A percentile compares a stretch with the other conserved stretches of the same genome.
phyloP scores from a whole-genome alignment of 2,797 vertebrate genomes.

The Peromyscus eremicus region DNA sequence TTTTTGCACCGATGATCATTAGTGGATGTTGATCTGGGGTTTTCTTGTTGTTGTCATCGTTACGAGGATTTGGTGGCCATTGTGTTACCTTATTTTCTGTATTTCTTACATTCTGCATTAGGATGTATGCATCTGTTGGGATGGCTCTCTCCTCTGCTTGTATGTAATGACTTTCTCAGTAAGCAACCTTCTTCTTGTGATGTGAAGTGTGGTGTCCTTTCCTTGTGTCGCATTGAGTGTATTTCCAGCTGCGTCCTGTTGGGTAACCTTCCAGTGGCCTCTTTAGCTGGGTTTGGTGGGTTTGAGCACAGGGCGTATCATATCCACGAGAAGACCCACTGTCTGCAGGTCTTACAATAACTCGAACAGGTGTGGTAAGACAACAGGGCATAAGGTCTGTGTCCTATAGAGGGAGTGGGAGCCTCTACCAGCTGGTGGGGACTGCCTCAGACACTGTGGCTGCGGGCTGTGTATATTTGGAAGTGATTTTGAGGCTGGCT shows the following conservation, averaged over 20 bases:
- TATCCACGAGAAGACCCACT: not conserved
- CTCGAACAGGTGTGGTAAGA: no score
- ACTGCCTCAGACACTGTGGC: no score
- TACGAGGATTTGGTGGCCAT: not conserved
- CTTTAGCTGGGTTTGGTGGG: not conserved
- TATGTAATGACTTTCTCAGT: not conserved
- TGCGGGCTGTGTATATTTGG: not conserved
- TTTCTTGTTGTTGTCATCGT: not conserved
- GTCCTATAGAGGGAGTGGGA: no score
- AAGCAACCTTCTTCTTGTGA: not conserved
- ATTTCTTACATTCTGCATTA: not conserved
- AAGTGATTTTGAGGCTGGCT: not conserved
- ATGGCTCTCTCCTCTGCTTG: not conserved
- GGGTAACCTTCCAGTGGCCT: not conserved
- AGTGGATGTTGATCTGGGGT: not conserved
- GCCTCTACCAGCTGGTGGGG: not conserved
- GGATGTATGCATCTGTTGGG: not conserved
- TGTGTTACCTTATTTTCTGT: not conserved
- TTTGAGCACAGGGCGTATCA: not conserved
- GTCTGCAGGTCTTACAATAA: not conserved
- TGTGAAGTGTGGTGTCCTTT: not conserved
- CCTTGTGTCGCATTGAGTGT: not conserved
- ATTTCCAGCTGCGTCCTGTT: not conserved
- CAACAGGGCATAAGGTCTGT: not conserved
- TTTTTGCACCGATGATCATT: not conserved